Base-by-base conservation (phyloP, 2,797 vertebrate species). In the Gymnocypris eckloni region DNA sequence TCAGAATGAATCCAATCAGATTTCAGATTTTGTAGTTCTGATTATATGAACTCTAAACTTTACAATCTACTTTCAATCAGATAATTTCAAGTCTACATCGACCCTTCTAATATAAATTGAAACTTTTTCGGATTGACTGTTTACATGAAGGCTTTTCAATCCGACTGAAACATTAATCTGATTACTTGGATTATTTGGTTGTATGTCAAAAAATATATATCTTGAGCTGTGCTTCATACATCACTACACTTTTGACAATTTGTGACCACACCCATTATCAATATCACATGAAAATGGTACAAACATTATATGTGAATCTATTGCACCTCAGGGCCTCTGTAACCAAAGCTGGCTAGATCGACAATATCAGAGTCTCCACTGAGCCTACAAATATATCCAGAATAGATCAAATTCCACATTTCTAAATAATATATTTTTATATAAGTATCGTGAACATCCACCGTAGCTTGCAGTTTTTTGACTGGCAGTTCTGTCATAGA, bases 401-500 rank as follows among this genome's bases (percentile, higher is more conserved):
- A 61, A 80, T 39, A 48, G 0, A 72, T 80, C 6, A 37, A 39
- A 56, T 37, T 12, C 15, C 43, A 69, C 22, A 54, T 56, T 59
- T 85, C 61, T 78, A 16, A 45, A 50, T 71, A 6, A 72, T 70
- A 79, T 22, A 70, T 79, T 45, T 71, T 9, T 70, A 70, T 37
- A 20, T 25, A 75, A 75, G 22, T 41, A 73, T 22, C 43, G 6
- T 37, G 43, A 80, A 73, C 20, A 66, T 69, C 4, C 18, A 48
- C 28, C 41, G 33, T 73, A 75, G 79, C 59, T 66, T 54, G 48
- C 59, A 52, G 75, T 73, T 39, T 81, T 66, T 52, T 33, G 48
- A 81, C 70, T 77, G 56, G 56, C 45, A 66, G 37, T 77, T 85
- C 11, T 48, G 72, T 66, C 64, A 79, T 22, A 25, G 80, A 56